These are phyloP conservation scores for Chrysopilus asiliformis DNA, from an alignment of 2,888 invertebrate genomes.

Conservation along the genomic window DNA sequence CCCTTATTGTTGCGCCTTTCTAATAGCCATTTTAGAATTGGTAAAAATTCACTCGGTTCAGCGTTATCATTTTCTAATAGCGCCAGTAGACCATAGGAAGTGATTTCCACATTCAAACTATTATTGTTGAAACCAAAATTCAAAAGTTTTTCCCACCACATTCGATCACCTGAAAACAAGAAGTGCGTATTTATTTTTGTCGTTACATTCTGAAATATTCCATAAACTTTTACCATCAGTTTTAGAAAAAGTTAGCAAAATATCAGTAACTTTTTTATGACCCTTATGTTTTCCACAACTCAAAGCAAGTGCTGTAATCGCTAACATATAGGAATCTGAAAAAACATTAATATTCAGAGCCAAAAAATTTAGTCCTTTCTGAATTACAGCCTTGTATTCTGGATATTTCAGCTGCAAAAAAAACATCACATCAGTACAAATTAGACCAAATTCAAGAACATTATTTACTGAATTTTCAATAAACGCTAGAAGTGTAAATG, in stretches of 20 bases:
- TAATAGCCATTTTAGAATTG: slow-evolving; percentile 58
- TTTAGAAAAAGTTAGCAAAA: slow-evolving; percentile 37
- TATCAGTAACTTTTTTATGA: slow-evolving; percentile 45
- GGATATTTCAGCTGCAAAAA: slow-evolving; percentile 11
- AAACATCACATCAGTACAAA: too few species aligned
- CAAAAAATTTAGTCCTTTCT: slow-evolving; percentile 66
- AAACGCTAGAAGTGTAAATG: slow-evolving; percentile 63
- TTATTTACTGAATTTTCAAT: slow-evolving; percentile 49
- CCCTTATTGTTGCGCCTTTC: slow-evolving; percentile 52
- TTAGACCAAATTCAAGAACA: too few species aligned
- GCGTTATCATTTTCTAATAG: slow-evolving; percentile 47
- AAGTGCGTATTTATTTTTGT: too few species aligned
- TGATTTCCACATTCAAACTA: slow-evolving; percentile 60
- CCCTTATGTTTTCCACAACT: slow-evolving; percentile 61
- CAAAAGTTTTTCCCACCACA: slow-evolving; percentile 64
- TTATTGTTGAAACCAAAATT: slow-evolving; percentile 44
- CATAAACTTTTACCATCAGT: slow-evolving; percentile 27
- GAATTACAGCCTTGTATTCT: slow-evolving; percentile 48
- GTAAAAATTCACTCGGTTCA: slow-evolving; percentile 30
- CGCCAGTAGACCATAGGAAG: slow-evolving; percentile 61
- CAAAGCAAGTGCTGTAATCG: slow-evolving; percentile 65
- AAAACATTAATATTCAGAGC: slow-evolving; percentile 49
- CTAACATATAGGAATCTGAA: slow-evolving; percentile 60
- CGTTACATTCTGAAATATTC: not conserved
- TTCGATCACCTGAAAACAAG: slow-evolving; percentile 41